Evolutionary conservation across 2,797 vertebrate species (phyloP).

Genomic region (Anabacerthia variegaticeps): DNA sequence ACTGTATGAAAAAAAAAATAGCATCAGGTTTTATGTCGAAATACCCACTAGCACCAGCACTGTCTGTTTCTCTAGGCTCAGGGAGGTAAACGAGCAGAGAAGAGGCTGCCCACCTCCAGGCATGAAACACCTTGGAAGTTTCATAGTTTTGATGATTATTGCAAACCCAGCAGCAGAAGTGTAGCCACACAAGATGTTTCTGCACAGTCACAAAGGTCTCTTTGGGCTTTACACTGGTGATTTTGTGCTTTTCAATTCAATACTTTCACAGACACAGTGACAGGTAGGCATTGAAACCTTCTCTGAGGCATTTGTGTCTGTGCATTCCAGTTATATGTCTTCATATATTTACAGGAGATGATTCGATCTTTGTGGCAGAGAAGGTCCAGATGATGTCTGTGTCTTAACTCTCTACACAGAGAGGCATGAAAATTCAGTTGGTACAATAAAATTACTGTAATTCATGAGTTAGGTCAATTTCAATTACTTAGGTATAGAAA

Average conservation of each 20-base stretch:
- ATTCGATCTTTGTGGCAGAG: neutral
- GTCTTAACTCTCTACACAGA: neutral
- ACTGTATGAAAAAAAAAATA: neutral
- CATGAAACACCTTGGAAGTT: neutral
- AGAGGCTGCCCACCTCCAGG: neutral
- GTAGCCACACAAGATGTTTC: neutral
- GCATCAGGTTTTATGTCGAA: neutral
- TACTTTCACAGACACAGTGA: neutral
- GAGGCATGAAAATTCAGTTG: neutral
- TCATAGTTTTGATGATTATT: neutral
- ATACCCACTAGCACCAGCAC: neutral
- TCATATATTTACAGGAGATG: neutral
- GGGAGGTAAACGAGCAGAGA: neutral
- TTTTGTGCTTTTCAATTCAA: neutral
- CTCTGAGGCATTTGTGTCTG: neutral
- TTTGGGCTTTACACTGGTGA: neutral
- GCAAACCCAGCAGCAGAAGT: neutral
- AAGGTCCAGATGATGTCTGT: neutral
- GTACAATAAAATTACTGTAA: neutral
- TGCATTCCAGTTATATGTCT: neutral
- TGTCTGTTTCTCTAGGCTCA: neutral
- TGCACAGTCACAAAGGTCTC: neutral
- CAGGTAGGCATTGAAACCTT: neutral
- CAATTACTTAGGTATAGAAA: neutral
- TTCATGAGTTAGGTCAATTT: neutral